Evolutionary conservation across 2,113 vertebrate species (phyloP), one percentile per base, ranked within the genome.

Genomic region (Lophochroa leadbeateri): DNA sequence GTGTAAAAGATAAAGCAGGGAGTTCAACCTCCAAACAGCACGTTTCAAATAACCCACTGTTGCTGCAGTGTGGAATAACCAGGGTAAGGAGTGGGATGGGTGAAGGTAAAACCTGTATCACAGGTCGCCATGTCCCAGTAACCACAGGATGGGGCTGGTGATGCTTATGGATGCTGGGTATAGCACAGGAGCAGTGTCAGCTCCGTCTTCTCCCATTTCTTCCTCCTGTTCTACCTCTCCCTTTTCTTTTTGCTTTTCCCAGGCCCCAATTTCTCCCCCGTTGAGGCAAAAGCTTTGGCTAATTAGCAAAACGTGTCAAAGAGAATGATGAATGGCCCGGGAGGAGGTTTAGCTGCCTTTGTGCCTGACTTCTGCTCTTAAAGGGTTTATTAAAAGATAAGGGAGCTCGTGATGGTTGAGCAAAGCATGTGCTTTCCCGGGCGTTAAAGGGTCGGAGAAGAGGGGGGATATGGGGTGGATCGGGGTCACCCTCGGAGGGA

Each of bases 241-340:
- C 27, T 33, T 28, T 72, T 52, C 53, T 49, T 67, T 37, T 52
- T 64, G 31, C 17, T 49, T 55, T 78, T 50, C 71, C 82, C 88
- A 95, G 77, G 84, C 75, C 84, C 93, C 71, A 86, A 10, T 87
- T 91, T 94, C 85, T 94, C 90, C 88, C 94, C 87, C 49, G 70
- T 94, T 2, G 49, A 81, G 88, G 87, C 68, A 33, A 95, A 95
- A 0, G 50, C 70, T 94, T 92, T 77, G 90, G 79, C 93, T 97
- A 96, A 97, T 96, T 97, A 97, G 89, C 89, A 92, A 95, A 92
- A 92, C 18, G 47, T 81, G 91, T 94, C 91, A 83, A 88, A 90
- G 93, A 95, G 94, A 86, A 93, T 90, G 86, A 94, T 96, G 82
- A 90, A 96, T 96, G 82, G 93, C 92, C 93, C 67, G 25, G 76